These are phyloP conservation scores for Dryocosmus kuriphilus DNA, from an alignment of 2,888 invertebrate genomes.

Conservation along the genomic window DNA sequence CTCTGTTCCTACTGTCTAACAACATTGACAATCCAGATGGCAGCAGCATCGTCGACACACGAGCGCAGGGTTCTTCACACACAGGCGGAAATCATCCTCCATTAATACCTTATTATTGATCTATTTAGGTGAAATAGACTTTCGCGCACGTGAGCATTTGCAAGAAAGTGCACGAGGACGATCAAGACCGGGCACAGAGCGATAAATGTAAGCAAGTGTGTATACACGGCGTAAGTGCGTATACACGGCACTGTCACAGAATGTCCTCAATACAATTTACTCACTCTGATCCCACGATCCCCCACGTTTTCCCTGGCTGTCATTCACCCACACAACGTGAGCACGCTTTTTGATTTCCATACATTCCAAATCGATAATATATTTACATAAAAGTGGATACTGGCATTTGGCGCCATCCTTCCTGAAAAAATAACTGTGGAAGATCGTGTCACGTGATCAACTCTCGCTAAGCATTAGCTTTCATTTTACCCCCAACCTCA, in stretches of 20 bases:
- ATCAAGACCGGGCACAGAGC: constrained; percentile 46
- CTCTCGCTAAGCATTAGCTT: neutral
- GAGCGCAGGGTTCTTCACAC: constrained; percentile 60
- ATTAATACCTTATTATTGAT: constrained; percentile 77
- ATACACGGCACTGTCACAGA: constrained; percentile 68
- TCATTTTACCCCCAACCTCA: too few relatives aligned
- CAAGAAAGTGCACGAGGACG: constrained; percentile 51
- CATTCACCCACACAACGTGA: constrained; percentile 42
- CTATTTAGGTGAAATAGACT: constrained; percentile 72
- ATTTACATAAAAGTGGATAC: constrained; percentile 78
- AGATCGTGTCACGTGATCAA: constrained; percentile 10
- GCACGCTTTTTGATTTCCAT: constrained; percentile 64
- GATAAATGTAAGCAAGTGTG: constrained; percentile 33
- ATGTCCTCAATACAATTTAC: constrained; percentile 80
- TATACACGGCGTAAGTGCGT: constrained; percentile 54
- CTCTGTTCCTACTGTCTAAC: constrained; percentile 78
- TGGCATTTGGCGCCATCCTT: constrained; percentile 81
- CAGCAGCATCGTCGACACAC: constrained; percentile 81
- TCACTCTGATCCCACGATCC: constrained; percentile 66
- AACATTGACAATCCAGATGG: constrained; percentile 91
- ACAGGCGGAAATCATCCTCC: constrained; percentile 63
- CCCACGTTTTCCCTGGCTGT: constrained; percentile 35
- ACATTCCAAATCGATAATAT: constrained; percentile 71
- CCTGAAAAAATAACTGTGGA: constrained; percentile 77
- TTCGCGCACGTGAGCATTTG: constrained; percentile 65